Conservation (phyloP, 2,797 vertebrate genomes). For the Sternotherus odoratus region DNA sequence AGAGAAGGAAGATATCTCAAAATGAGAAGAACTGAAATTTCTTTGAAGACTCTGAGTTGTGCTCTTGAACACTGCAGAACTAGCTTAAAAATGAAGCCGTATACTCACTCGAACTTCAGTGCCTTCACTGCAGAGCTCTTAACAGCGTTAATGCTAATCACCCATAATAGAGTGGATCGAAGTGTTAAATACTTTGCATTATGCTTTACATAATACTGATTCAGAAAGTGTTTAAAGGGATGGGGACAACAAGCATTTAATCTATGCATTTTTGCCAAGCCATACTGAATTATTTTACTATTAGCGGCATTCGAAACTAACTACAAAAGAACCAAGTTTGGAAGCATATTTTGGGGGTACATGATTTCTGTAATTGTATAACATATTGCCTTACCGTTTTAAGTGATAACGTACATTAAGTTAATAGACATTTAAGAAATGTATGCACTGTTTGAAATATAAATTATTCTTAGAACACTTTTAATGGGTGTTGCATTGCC, state of each 20-base stretch:
- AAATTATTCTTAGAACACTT: conserved; percentile 99
- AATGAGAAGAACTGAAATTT: conserved; percentile 82
- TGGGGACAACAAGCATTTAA: conserved; percentile 90
- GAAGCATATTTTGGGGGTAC: conserved; percentile 88
- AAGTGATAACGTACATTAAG: conserved; percentile 95
- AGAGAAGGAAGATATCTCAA: conserved; percentile 82
- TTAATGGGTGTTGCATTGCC: conserved; percentile 91
- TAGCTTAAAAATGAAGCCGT: conserved; percentile 81
- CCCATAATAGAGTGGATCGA: conserved; percentile 76
- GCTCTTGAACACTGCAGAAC: conserved; percentile 81
- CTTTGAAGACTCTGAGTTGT: conserved; percentile 79
- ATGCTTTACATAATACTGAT: conserved; percentile 82
- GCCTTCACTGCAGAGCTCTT: conserved; percentile 88
- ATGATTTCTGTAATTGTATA: conserved; percentile 92
- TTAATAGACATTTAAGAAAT: conserved; percentile 96
- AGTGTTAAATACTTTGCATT: conserved; percentile 77
- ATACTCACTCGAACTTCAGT: conserved; percentile 85
- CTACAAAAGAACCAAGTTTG: conserved; percentile 83
- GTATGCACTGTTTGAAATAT: conserved; percentile 99
- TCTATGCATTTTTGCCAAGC: conserved; percentile 99
- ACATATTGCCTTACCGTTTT: conserved; percentile 94
- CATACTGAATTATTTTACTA: conserved; percentile 91
- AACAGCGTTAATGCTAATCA: conserved; percentile 86
- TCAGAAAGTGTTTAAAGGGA: conserved; percentile 82
- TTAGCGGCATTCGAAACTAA: conserved; percentile 92